Evolutionary conservation across 2,888 invertebrate species (phyloP), one percentile per base, ranked within the genome.

Genomic region (Julus scandinavius): DNA sequence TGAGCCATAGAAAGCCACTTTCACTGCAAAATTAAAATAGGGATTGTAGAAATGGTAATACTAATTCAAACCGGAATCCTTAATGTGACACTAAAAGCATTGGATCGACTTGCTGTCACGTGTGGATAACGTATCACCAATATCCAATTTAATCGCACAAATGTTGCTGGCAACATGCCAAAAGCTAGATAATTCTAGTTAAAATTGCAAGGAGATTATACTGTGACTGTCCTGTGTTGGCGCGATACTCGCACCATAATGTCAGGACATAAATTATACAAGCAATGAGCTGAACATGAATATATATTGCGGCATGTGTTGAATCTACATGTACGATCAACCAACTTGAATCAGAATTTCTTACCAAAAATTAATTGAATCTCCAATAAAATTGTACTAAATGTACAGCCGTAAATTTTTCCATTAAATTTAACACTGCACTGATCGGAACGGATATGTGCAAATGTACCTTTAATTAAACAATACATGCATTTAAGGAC

Each of bases 71-170:
- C 63, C 20, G 63, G 63, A 72, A 72, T 72, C 63, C 63, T 72
- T 72, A 72, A 72, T 72, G 63, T 17, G 63, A 72, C 63, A 72
- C 63, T 72, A 72, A 72, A 72, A 72, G 63, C 63, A 72, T 20
- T 72, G 63, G 63, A 72, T 72, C 63, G 20, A 72, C 63, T 72
- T 72, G 63, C 63, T 72, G 63, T 72, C 63, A 72, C 63, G 63
- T 72, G 63, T 20, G 63, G 63, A 72, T 72, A 72, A 72, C 17
- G 63, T 17, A 72, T 72, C 63, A 72, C 63, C 63, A 72, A 72
- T 72, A 72, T 72, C 63, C 63, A 72, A 72, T 72, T 72, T 72
- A 72, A 72, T 72, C 63, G 20, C 63, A 20, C 63, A 72, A 72
- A 72, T 20, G 63, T 20, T 72, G 20, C 20, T 5, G 63, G 63